phyloP scores from a whole-genome alignment of 2,113 vertebrate species.

The Cariama cristata region DNA sequence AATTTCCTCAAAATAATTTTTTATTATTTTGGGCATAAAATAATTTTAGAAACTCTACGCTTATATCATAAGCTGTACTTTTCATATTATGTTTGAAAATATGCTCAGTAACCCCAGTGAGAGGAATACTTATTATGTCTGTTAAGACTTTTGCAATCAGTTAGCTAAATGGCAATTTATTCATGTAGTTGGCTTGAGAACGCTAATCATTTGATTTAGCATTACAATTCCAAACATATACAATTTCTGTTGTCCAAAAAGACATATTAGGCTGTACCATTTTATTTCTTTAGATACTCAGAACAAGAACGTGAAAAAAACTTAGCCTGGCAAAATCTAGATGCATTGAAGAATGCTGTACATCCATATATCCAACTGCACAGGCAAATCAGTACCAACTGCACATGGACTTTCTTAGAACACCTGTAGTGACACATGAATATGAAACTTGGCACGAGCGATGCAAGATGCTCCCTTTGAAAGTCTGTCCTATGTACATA shows the following conservation, averaged over 20 bases:
- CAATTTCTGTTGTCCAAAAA: not conserved
- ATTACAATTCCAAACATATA: not conserved
- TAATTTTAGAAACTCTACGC: rapidly evolving
- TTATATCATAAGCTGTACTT: not conserved
- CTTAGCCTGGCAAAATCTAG: not conserved
- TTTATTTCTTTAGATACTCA: not conserved
- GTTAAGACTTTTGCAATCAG: not conserved
- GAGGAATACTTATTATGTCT: not conserved
- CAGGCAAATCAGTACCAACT: not conserved
- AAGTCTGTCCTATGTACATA: not conserved
- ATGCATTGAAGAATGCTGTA: not conserved
- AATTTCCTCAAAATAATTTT: not conserved
- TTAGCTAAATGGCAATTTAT: not conserved
- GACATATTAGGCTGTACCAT: not conserved
- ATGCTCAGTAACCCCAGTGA: not conserved
- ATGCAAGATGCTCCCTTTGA: not conserved
- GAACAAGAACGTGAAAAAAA: rapidly evolving
- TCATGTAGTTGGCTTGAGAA: not conserved
- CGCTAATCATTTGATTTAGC: not conserved
- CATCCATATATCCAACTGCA: not conserved
- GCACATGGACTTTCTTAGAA: not conserved
- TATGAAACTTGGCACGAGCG: not conserved
- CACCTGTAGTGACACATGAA: not conserved
- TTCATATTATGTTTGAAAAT: not conserved
- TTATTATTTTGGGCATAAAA: not conserved